Evolutionary conservation across 2,113 vertebrate species (phyloP).

Genomic region (Tapirus terrestris): DNA sequence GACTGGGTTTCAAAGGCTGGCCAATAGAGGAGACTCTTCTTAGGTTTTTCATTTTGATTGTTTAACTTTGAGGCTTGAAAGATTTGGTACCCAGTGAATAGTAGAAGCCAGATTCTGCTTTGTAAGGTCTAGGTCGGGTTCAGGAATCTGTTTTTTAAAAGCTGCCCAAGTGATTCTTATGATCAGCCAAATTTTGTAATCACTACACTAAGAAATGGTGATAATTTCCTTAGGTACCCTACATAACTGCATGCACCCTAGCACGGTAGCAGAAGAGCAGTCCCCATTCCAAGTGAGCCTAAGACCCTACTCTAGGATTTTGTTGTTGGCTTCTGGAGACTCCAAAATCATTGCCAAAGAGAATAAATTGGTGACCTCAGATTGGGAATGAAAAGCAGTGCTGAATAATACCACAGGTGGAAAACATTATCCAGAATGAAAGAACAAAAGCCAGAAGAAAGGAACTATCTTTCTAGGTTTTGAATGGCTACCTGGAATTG

Average conservation of each 20-base stretch:
- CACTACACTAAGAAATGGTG: background rate
- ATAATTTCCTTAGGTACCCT: background rate
- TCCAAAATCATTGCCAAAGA: background rate
- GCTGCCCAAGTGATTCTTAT: background rate
- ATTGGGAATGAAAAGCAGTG: background rate
- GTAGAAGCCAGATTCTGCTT: background rate
- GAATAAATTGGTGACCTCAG: background rate
- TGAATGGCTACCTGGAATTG: background rate
- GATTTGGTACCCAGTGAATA: background rate
- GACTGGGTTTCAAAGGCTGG: background rate
- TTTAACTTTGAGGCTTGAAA: background rate
- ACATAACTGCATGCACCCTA: background rate
- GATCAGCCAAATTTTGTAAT: background rate
- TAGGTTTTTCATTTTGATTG: background rate
- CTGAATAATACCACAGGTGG: background rate
- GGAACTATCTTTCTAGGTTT: background rate
- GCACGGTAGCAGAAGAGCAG: background rate
- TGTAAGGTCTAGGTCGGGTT: background rate
- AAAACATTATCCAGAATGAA: background rate
- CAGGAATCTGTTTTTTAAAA: constrained; percentile 13
- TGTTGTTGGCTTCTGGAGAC: background rate
- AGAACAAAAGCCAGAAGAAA: background rate
- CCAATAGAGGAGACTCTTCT: rapidly evolving
- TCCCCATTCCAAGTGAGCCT: background rate
- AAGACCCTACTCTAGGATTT: background rate